Evolutionary conservation across 2,113 vertebrate species (phyloP).

Genomic region (Eudyptes chrysolophus): DNA sequence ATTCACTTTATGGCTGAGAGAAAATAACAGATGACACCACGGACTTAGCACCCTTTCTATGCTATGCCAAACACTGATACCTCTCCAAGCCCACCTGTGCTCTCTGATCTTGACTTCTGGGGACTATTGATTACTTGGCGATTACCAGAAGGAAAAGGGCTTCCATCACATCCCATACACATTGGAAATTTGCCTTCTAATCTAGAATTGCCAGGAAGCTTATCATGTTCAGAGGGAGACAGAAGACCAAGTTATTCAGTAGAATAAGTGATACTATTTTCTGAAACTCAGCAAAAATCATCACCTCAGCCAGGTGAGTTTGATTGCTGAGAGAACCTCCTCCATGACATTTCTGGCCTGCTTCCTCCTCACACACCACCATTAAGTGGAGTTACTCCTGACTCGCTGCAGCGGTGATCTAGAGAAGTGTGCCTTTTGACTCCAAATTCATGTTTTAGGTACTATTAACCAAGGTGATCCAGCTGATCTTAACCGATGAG

Average conservation of each 20-base stretch:
- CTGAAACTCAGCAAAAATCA: background rate
- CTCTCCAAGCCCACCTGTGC: background rate
- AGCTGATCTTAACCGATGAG: background rate
- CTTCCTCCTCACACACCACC: background rate
- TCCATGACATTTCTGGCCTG: background rate
- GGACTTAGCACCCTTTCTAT: background rate
- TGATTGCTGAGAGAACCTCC: background rate
- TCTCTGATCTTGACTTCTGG: background rate
- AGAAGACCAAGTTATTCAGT: background rate
- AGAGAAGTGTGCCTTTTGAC: background rate
- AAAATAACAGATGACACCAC: background rate
- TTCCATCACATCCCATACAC: background rate
- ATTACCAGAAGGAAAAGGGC: background rate
- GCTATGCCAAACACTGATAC: background rate
- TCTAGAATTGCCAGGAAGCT: background rate
- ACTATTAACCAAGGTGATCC: background rate
- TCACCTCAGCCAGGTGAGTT: background rate
- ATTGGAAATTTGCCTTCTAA: background rate
- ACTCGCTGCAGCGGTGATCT: background rate
- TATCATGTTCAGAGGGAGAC: background rate
- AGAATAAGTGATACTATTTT: background rate
- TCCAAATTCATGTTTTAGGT: background rate
- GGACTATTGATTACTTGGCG: background rate
- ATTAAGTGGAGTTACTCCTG: background rate
- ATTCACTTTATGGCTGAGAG: background rate